Evolutionary conservation across 1,140 invertebrate species (phyloP), one percentile per base, ranked within the genome.

Genomic region (Philotrypesis tridentata): DNA sequence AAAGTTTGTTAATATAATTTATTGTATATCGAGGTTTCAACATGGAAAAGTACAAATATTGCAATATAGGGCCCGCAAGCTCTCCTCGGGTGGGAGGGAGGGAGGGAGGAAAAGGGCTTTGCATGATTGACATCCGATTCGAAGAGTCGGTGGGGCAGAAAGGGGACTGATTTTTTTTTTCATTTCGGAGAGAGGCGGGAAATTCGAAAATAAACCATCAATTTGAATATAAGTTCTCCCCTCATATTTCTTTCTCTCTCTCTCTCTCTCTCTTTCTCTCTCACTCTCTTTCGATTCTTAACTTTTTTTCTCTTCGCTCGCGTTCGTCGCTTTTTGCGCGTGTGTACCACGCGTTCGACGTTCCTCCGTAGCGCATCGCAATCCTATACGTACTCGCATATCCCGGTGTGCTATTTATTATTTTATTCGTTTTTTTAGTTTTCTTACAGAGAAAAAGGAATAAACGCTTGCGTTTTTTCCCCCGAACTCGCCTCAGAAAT

Each of bases 31-130:
- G 90, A 91, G 90, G 89, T 92, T 91, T 92, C 90, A 92, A 92
- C 90, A 92, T 91, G 91, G 91, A 92, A 92, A 92, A 92, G 91
- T 92, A 92, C 90, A 92, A 92, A 92, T 92, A 91, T 91, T 92
- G 90, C 91, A 91, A 90, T 92, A 90, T 92, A 91, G 90, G 90
- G 90, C 90, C 89, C 88, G 88, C 87, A 89, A 92, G 89, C 88
- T 91, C 88, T 91, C 89, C 88, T 91, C 89, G 88, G 89, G 88
- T 88, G 88, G 89, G 88, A 90, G 89, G 90, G 90, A 89, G 89
- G 89, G 89, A 89, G 90, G 89, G 88, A 89, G 86, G 85, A 83
- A 85, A 86, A 82, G 75, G 86, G 75, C 63, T 77, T 71, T 80
- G 43, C 61, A 74, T 74, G 71, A 75, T 81, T 75, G 63, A 70